Percentiles rank a stretch among this genome's conserved stretches.
Conservation (phyloP, 2,113 vertebrate species). For the Odocoileus virginianus region DNA sequence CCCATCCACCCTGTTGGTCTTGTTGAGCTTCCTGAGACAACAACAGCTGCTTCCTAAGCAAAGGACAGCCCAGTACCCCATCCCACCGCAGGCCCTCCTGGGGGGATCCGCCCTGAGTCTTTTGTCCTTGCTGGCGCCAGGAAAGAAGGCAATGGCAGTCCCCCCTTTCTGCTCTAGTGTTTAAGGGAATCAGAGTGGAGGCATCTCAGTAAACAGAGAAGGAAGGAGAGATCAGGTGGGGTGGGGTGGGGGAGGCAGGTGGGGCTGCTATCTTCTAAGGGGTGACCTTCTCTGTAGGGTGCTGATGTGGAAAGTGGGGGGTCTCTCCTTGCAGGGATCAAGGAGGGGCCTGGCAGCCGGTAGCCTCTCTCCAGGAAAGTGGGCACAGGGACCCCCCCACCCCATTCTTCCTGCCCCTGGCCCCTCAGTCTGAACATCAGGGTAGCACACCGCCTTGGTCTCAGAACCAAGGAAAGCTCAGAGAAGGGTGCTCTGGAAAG, state of each 20-base stretch:
- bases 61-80: background rate
- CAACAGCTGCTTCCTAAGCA: slow-evolving; percentile 49
- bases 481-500: background rate
- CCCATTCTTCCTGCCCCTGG: background rate
- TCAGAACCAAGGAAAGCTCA: background rate
- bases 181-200: background rate
- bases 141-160: slow-evolving; percentile 21
- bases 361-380: background rate
- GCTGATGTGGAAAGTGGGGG: accelerated
- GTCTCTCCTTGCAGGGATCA: background rate
- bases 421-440: background rate
- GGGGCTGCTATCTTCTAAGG: background rate
- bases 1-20: background rate
- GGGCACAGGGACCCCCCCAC: background rate
- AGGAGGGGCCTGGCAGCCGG: background rate
- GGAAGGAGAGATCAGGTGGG: background rate
- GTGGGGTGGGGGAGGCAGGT: accelerated
- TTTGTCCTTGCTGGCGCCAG: slow-evolving; percentile 69
- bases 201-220: background rate
- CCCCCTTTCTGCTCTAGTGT: background rate
- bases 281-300: accelerated
- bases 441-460: background rate
- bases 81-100: background rate
- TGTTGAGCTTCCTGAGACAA: slow-evolving; percentile 42
- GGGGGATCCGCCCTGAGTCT: background rate